Conservation (phyloP, 1,140 invertebrate species). For the Lepidurus arcticus region DNA sequence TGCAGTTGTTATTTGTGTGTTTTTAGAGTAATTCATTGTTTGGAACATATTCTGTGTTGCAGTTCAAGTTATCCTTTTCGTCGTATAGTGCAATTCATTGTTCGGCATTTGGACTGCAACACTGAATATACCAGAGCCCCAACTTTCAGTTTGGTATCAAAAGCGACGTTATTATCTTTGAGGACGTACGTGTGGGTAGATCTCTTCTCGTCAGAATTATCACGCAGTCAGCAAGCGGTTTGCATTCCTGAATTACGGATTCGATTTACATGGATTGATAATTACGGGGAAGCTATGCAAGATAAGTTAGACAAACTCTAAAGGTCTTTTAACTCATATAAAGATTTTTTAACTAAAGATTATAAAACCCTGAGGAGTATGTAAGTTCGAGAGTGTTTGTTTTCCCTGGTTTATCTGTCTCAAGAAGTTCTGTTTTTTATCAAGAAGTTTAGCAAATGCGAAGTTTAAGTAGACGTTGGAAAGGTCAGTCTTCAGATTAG, state of each 20-base stretch:
- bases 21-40: no score
- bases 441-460: neutral
- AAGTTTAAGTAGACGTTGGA: neutral
- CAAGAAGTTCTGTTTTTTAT: no score
- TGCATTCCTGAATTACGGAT: constrained; percentile 2
- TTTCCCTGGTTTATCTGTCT: neutral
- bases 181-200: no score
- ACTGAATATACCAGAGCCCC: no score
- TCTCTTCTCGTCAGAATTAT: neutral
- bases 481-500: constrained; percentile 3
- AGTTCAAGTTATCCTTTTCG: no score
- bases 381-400: neutral
- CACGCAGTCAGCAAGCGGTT: neutral
- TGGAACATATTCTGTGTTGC: no score
- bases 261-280: neutral
- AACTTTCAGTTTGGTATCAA: no score
- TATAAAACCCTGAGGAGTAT: neutral
- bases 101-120: no score
- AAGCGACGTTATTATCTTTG: no score
- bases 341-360: no score
- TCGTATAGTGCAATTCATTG: no score
- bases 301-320: constrained; percentile 7
- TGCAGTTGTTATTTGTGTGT: no score
- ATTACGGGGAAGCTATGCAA: neutral
- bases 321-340: neutral